A percentile compares a stretch with the other conserved stretches of the same genome.
Conservation (phyloP, 2,113 vertebrate genomes). For the Diadophis punctatus region DNA sequence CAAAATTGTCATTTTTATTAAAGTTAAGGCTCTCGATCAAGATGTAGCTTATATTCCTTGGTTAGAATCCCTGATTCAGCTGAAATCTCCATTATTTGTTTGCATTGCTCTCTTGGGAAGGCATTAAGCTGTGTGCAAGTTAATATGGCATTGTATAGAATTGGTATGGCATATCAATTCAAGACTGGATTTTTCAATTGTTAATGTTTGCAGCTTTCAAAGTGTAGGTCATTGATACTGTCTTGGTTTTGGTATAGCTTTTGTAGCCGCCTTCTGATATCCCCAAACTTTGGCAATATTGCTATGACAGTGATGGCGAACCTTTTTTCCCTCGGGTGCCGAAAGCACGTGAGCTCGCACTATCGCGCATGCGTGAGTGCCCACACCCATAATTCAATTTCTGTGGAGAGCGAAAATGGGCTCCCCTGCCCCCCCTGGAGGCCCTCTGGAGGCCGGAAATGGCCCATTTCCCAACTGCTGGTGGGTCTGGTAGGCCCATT, state of each 20-base stretch:
- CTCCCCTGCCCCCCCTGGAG: too few relatives aligned
- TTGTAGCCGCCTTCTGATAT: not conserved
- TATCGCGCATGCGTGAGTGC: too few relatives aligned
- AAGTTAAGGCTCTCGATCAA: constrained; percentile 19
- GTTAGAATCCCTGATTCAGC: constrained; percentile 15
- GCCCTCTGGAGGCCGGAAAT: too few relatives aligned
- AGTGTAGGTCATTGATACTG: not conserved
- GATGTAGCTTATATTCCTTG: constrained; percentile 25
- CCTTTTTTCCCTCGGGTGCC: too few relatives aligned
- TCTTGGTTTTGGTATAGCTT: not conserved
- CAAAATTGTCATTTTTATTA: constrained; percentile 28
- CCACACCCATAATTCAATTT: too few relatives aligned
- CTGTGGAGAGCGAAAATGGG: too few relatives aligned
- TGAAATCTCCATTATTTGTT: constrained; percentile 8
- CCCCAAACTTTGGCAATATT: not conserved
- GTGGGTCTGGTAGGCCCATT: too few relatives aligned
- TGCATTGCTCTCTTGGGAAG: constrained; percentile 17
- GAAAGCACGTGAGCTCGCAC: too few relatives aligned
- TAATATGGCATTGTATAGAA: not conserved
- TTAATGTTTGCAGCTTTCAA: not conserved
- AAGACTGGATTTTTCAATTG: not conserved
- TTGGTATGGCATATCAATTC: not conserved
- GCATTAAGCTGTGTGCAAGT: not conserved
- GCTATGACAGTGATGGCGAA: too few relatives aligned
- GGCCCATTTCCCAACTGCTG: too few relatives aligned